Evolutionary conservation across 2,797 vertebrate genomes (phyloP).

Genomic region (Sebastiscus tertius): DNA sequence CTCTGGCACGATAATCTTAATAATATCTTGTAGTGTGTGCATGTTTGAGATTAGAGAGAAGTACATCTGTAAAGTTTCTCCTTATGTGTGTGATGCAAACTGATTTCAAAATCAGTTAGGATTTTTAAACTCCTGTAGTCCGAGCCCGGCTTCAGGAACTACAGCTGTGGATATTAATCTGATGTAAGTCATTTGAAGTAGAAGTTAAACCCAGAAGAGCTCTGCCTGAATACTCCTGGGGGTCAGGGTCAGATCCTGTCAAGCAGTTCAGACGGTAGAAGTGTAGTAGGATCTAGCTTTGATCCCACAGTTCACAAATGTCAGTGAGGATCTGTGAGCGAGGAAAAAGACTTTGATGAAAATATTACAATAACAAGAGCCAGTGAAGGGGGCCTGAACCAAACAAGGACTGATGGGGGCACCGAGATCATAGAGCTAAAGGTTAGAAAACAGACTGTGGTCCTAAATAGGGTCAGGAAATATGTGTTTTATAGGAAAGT

Average conservation of each 20-base stretch:
- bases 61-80: too few relatives aligned
- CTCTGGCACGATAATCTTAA: background rate
- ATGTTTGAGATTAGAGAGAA: too few relatives aligned
- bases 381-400: slow-evolving; percentile 20
- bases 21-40: too few relatives aligned
- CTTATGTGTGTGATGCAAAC: too few relatives aligned
- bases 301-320: slow-evolving; percentile 42
- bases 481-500: background rate
- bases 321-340: slow-evolving; percentile 12
- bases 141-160: background rate
- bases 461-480: background rate
- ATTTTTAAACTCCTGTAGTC: background rate
- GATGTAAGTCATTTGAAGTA: slow-evolving; percentile 23
- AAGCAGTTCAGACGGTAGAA: background rate
- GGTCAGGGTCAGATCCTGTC: slow-evolving; percentile 23
- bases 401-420: slow-evolving; percentile 2
- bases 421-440: slow-evolving; percentile 11
- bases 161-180: slow-evolving; percentile 22
- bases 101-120: background rate
- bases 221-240: background rate
- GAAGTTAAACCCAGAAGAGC: slow-evolving; percentile 21
- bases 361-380: slow-evolving; percentile 28
- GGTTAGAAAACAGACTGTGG: slow-evolving; percentile 4
- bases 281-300: slow-evolving; percentile 15
- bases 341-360: slow-evolving; percentile 27